Evolutionary conservation across 2,888 invertebrate species (phyloP).

Genomic region (Drosophila neonasuta): DNA sequence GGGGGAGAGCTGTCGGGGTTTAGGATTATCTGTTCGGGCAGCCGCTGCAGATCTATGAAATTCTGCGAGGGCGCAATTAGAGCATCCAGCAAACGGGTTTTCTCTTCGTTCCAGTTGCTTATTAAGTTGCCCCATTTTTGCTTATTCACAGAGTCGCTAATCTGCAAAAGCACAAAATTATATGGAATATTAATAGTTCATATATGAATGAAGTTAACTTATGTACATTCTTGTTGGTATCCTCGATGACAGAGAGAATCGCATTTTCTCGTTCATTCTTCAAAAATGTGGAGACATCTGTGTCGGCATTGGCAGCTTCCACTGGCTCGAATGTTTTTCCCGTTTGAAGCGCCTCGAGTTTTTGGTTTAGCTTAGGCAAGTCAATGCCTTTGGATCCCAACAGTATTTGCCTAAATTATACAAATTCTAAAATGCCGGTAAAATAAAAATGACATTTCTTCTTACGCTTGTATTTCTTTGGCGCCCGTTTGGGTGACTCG

Average conservation of each 20-base stretch:
- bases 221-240: constrained; percentile 90
- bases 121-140: constrained; percentile 91
- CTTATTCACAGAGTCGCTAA: constrained; percentile 86
- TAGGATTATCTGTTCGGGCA: constrained; percentile 85
- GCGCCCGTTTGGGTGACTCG: constrained; percentile 92
- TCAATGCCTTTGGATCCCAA: constrained; percentile 96
- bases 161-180: constrained; percentile 81
- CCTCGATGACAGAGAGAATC: constrained; percentile 94
- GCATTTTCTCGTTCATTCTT: constrained; percentile 97
- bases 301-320: constrained; percentile 92
- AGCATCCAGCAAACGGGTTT: constrained; percentile 93
- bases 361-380: constrained; percentile 94
- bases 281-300: constrained; percentile 95
- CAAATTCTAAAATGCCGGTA: not conserved
- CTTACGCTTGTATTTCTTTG: constrained; percentile 94
- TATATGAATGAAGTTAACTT: not conserved
- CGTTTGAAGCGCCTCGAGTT: constrained; percentile 93
- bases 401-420: constrained; percentile 88
- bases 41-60: constrained; percentile 87
- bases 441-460: constrained; percentile 52
- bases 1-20: constrained; percentile 85
- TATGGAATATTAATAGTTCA: not conserved
- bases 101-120: constrained; percentile 95
- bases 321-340: constrained; percentile 93
- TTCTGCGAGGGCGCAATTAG: constrained; percentile 94